phyloP scores from a whole-genome alignment of 2,888 invertebrate species.

The Diadegma fenestrale region DNA sequence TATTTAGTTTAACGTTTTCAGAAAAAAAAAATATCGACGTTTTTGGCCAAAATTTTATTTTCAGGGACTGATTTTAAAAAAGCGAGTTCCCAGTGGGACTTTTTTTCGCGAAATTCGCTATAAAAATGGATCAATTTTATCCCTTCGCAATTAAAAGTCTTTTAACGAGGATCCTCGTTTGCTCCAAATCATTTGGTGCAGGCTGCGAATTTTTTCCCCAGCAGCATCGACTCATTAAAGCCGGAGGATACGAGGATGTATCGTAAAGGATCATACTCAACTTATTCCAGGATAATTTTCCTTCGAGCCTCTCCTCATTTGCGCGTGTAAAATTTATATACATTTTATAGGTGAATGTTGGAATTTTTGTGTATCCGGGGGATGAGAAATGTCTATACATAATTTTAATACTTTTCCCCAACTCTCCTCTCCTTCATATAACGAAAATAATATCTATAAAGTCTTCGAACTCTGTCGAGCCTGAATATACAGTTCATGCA shows the following conservation, averaged over 20 bases:
- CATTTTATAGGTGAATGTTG: neutral
- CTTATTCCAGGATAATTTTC: slow-evolving; percentile 10
- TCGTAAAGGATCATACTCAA: slow-evolving; percentile 1
- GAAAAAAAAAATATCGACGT: no score
- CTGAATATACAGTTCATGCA: neutral
- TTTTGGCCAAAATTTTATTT: no score
- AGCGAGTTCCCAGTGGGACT: no score
- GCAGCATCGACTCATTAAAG: slow-evolving; percentile 31
- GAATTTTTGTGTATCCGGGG: neutral
- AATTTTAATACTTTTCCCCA: slow-evolving; percentile 33
- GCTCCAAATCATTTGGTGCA: neutral
- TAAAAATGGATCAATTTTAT: no score
- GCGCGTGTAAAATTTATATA: neutral
- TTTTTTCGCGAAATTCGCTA: no score
- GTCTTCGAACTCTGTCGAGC: slow-evolving; percentile 9
- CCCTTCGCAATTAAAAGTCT: neutral
- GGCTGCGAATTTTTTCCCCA: neutral
- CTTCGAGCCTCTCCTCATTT: neutral
- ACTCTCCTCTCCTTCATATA: slow-evolving; percentile 32
- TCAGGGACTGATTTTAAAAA: no score
- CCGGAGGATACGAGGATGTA: neutral
- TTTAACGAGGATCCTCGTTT: slow-evolving; percentile 37
- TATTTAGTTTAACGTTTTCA: no score
- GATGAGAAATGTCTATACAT: slow-evolving; percentile 28
- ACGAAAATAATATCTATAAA: slow-evolving; percentile 57